These are phyloP conservation scores for Caenorhabditis latens DNA, from an alignment of 1,140 invertebrate genomes.

Conservation along the genomic window DNA sequence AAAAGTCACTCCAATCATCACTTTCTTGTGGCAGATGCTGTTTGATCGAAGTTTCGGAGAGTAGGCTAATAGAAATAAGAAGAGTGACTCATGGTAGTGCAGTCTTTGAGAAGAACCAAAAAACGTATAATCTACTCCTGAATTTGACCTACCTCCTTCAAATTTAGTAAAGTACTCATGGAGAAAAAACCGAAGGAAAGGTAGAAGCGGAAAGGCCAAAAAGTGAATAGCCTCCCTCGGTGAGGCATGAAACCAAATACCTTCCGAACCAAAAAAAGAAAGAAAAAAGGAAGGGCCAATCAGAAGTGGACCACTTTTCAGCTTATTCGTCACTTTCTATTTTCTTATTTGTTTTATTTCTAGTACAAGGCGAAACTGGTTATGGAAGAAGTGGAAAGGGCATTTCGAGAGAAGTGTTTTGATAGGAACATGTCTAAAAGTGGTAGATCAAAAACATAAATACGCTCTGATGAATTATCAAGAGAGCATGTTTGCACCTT, in stretches of 20 bases:
- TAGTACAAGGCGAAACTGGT: neutral
- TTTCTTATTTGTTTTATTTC: neutral
- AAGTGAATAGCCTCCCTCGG: neutral
- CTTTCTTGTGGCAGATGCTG: neutral
- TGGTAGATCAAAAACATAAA: no score
- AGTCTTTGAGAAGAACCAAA: neutral
- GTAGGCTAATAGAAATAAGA: neutral
- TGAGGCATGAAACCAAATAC: constrained; percentile 32
- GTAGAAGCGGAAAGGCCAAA: neutral
- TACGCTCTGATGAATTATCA: neutral
- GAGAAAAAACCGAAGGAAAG: neutral
- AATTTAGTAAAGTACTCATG: neutral
- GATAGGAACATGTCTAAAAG: no score
- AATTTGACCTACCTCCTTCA: neutral
- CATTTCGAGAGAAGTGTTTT: neutral
- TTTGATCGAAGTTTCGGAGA: neutral
- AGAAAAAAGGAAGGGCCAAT: neutral
- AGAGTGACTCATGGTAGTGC: no score
- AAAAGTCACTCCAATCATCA: neutral
- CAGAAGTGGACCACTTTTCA: neutral
- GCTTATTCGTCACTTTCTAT: neutral
- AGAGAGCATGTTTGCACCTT: neutral
- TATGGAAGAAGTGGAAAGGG: neutral
- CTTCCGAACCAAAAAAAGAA: neutral
- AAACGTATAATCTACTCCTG: neutral